These are phyloP conservation scores for Philantomba maxwellii DNA, from an alignment of 2,113 vertebrate genomes.

Conservation along the genomic window DNA sequence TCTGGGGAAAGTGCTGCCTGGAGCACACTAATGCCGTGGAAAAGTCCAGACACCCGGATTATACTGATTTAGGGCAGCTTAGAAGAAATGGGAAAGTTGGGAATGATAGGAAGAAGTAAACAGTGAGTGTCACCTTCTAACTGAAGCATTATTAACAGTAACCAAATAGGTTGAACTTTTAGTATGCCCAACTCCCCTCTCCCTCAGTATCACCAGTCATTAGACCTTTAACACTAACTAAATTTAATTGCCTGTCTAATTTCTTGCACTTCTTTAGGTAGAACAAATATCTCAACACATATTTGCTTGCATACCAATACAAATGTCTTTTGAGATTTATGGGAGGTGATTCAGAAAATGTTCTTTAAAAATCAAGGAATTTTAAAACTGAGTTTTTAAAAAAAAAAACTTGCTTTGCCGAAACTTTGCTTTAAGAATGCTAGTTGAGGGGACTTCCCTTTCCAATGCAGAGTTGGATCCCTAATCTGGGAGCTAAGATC, in stretches of 20 bases:
- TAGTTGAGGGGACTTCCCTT: background rate
- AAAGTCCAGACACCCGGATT: background rate
- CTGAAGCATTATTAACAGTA: background rate
- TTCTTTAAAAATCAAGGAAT: conserved; percentile 10
- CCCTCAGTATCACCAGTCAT: background rate
- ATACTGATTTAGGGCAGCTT: background rate
- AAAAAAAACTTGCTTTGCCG: background rate
- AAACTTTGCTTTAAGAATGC: conserved; percentile 8
- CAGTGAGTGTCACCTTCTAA: background rate
- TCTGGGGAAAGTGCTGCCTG: background rate
- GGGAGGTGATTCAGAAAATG: background rate
- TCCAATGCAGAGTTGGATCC: background rate
- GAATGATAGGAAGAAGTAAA: background rate
- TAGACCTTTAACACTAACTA: background rate
- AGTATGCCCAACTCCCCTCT: background rate
- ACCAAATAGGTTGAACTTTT: background rate
- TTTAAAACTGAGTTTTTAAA: background rate
- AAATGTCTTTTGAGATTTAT: background rate
- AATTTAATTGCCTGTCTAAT: background rate
- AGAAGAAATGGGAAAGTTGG: background rate
- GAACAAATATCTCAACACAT: background rate
- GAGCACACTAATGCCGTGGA: background rate
- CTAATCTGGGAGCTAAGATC: background rate
- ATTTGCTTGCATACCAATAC: background rate
- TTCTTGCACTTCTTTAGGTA: background rate